Percentiles rank a stretch among this genome's conserved stretches.
These are phyloP conservation scores for Rhogogaster chlorosoma DNA, from an alignment of 2,888 invertebrate genomes.

Conservation along the genomic window DNA sequence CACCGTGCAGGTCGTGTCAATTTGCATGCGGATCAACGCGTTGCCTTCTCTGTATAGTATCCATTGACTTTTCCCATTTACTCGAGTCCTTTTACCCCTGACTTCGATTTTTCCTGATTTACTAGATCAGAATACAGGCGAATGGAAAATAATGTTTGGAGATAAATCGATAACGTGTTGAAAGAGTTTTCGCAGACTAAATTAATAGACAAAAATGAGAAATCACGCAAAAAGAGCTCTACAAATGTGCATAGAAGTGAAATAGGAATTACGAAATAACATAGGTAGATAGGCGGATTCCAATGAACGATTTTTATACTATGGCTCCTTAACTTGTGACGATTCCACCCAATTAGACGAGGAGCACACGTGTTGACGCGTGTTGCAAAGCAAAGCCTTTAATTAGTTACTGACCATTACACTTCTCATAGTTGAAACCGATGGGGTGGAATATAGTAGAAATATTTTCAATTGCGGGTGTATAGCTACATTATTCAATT, in stretches of 20 bases:
- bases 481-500: slow-evolving; percentile 20
- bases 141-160: neutral
- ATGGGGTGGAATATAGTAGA: slow-evolving; percentile 15
- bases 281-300: neutral
- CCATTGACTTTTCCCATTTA: slow-evolving; percentile 5
- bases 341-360: slow-evolving; percentile 42
- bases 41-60: neutral
- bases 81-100: neutral
- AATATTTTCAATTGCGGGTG: slow-evolving; percentile 8
- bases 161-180: neutral
- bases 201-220: neutral
- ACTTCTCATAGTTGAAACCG: slow-evolving; percentile 19
- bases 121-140: neutral
- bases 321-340: slow-evolving; percentile 23
- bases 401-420: slow-evolving; percentile 48
- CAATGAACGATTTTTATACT: neutral
- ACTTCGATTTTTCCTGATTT: neutral
- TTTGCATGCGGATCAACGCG: neutral
- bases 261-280: neutral
- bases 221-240: neutral
- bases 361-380: slow-evolving; percentile 22
- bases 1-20: neutral
- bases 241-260: neutral
- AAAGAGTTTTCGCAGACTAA: neutral
- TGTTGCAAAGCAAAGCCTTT: slow-evolving; percentile 9